Evolutionary conservation across 2,113 vertebrate genomes (phyloP).

Genomic region (Aythya baeri): DNA sequence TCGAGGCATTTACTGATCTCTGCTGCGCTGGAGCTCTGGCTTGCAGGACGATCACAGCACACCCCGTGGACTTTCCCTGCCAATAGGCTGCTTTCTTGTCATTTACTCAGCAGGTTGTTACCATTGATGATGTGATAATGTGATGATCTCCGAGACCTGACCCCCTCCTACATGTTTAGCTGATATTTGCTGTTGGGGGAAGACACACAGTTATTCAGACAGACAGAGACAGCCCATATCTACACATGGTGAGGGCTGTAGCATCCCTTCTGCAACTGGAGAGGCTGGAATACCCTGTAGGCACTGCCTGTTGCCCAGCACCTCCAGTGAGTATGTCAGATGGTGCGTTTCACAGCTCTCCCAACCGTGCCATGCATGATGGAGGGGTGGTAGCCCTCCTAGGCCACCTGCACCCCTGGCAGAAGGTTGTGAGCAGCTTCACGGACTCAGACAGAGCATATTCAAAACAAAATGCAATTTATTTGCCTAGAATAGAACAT

Average conservation of each 20-base stretch:
- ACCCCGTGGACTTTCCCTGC: background rate
- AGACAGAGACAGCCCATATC: background rate
- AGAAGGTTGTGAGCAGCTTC: background rate
- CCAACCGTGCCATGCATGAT: accelerated
- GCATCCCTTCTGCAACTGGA: background rate
- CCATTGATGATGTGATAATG: background rate
- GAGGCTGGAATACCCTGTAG: background rate
- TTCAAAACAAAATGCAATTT: background rate
- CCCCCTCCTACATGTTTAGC: background rate
- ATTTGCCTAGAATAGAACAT: background rate
- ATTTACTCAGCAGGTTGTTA: background rate
- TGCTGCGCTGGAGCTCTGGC: accelerated
- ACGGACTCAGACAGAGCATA: background rate
- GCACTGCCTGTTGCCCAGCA: too few species aligned
- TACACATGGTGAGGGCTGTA: accelerated
- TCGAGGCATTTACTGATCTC: background rate
- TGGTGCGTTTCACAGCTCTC: background rate
- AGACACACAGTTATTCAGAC: background rate
- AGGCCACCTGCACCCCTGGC: accelerated
- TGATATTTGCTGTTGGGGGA: background rate
- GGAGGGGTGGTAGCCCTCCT: background rate
- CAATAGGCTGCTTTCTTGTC: background rate
- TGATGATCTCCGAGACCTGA: background rate
- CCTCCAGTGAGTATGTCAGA: background rate
- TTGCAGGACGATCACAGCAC: background rate